Percentiles rank a stretch among this genome's conserved stretches.
Conservation (phyloP, 23 tunicate genomes). For the Styela clava region DNA sequence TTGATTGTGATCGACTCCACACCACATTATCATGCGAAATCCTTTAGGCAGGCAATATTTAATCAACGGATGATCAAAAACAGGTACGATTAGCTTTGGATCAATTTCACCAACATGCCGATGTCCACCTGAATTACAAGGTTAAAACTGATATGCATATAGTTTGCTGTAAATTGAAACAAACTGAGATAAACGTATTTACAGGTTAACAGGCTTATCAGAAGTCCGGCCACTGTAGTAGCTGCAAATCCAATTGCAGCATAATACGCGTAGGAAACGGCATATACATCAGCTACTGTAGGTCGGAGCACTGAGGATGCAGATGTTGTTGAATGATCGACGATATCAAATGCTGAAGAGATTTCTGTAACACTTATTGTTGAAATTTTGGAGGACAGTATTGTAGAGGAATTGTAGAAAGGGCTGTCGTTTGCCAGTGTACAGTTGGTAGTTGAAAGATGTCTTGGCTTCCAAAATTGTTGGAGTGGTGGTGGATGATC, state of each 20-base stretch:
- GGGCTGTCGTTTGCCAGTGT: too few species aligned
- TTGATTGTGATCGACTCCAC: slow-evolving; percentile 40
- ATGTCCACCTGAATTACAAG: slow-evolving; percentile 25
- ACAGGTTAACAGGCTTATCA: slow-evolving; percentile 53
- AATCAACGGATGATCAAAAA: slow-evolving; percentile 10
- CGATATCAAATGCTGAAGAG: background rate
- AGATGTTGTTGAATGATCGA: background rate
- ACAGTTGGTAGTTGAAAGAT: background rate
- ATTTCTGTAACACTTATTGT: too few species aligned
- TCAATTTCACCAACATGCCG: slow-evolving; percentile 1
- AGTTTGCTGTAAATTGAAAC: too few species aligned
- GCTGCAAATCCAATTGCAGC: slow-evolving; percentile 56
- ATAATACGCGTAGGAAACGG: slow-evolving; percentile 65
- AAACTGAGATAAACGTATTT: too few species aligned
- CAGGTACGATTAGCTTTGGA: background rate
- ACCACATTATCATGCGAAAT: slow-evolving; percentile 30
- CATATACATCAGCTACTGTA: slow-evolving; percentile 47
- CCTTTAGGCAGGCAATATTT: slow-evolving; percentile 27
- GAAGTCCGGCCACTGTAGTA: slow-evolving; percentile 35
- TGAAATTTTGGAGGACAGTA: too few species aligned
- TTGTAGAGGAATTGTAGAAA: too few species aligned
- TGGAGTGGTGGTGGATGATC: slow-evolving; percentile 1
- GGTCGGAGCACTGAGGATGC: slow-evolving; percentile 21
- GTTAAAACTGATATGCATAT: too few species aligned
- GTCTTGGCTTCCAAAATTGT: slow-evolving; percentile 12